Conservation (phyloP, 2,888 invertebrate species). For the Mythimna lalbum region DNA sequence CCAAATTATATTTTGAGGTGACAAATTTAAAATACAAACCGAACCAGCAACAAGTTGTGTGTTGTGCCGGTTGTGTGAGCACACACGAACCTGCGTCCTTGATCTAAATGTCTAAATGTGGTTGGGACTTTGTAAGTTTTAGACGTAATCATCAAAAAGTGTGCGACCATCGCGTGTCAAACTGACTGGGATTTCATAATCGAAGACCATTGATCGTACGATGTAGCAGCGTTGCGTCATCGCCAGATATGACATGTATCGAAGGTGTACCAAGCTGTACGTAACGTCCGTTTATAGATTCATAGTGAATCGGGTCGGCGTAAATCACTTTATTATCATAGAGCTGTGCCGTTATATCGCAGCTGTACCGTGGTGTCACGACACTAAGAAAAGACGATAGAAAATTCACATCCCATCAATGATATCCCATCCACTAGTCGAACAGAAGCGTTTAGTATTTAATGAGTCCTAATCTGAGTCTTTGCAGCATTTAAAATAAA, state of each 20-base stretch:
- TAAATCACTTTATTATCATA: conserved; percentile 40
- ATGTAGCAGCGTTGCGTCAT: conserved; percentile 58
- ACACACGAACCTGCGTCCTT: conserved; percentile 40
- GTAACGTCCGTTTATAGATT: conserved; percentile 54
- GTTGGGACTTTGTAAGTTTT: conserved; percentile 39
- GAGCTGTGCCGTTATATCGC: conserved; percentile 17
- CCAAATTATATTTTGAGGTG: conserved; percentile 35
- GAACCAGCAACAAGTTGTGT: conserved; percentile 22
- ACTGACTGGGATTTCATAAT: conserved; percentile 59
- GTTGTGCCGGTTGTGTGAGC: conserved; percentile 2
- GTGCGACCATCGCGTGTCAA: conserved; percentile 36
- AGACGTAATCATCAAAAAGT: conserved; percentile 35
- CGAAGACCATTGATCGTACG: conserved; percentile 53
- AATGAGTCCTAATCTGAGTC: conserved; percentile 10
- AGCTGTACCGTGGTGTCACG: neutral
- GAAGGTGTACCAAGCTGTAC: conserved; percentile 43
- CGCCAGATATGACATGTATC: conserved; percentile 56
- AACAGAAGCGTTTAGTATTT: conserved; percentile 21
- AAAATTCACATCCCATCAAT: neutral
- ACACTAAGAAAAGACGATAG: conserved; percentile 7
- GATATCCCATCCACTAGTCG: neutral
- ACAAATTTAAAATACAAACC: conserved; percentile 35
- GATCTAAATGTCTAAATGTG: conserved; percentile 41
- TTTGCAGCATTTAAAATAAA: conserved; percentile 36
- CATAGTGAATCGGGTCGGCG: conserved; percentile 32